Base-by-base conservation (phyloP, 1,140 invertebrate species). In the Melipona quadrifasciata region DNA sequence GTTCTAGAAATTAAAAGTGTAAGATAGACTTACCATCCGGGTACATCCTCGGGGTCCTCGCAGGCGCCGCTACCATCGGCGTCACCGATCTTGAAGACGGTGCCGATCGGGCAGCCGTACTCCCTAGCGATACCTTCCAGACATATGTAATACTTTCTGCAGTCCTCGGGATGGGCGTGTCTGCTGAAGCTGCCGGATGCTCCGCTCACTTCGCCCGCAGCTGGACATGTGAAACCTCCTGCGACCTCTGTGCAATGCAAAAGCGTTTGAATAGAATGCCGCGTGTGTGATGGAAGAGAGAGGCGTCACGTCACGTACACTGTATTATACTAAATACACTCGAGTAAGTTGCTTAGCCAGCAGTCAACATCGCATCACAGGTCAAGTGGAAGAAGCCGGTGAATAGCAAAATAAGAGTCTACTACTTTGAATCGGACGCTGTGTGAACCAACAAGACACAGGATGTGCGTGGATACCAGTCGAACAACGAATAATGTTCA, bases 81-180 rank as follows among this genome's bases (percentile, higher is more conserved):
- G 90, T 98, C 97, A 73, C 98, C 98, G 93, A 99, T 99, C 94
- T 99, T 98, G 97, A 99, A 99, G 21, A 99, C 98, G 34, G 98
- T 99, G 84, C 98, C 98, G 92, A 99, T 98, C 88, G 98, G 98
- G 95, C 98, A 99, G 80, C 98, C 98, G 94, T 99, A 99, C 94
- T 99, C 98, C 89, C 98, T 96, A 82, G 98, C 97, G 76, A 97
- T 97, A 85, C 97, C 97, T 93, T 98, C 98, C 71, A 99, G 94
- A 93, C 98, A 99, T 95, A 98, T 98, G 96, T 98, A 99, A 95
- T 99, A 99, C 93, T 99, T 98, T 90, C 98, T 96, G 96, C 98
- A 99, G 94, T 99, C 98, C 82, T 98, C 98, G 73, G 98, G 98
- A 95, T 99, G 98, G 84, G 98, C 98, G 95, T 99, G 98, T 93